Evolutionary conservation across 2,797 vertebrate species (phyloP).

Genomic region (Poecilia velifera): DNA sequence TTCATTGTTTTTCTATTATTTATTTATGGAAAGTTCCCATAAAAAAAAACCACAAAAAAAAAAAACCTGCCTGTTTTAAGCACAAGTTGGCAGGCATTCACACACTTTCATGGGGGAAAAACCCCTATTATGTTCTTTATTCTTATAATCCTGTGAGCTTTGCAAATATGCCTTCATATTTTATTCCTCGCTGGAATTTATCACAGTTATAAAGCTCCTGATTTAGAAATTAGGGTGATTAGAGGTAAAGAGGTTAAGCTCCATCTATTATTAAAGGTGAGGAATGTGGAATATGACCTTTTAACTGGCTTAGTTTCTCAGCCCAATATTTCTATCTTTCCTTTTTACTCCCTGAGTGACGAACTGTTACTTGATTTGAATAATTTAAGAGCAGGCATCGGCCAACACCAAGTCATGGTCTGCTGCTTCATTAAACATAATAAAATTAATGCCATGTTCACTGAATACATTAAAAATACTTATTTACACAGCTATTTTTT

Average conservation of each 20-base stretch:
- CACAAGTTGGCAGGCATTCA: not conserved
- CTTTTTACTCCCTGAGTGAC: not conserved
- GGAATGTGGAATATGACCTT: not conserved
- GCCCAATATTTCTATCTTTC: not conserved
- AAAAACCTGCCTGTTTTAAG: not conserved
- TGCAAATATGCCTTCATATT: slow-evolving; percentile 5
- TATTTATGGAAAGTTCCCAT: too few relatives aligned
- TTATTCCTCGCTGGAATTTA: not conserved
- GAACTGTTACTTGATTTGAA: not conserved
- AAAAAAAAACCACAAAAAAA: not conserved
- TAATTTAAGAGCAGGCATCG: not conserved
- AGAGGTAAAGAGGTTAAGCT: not conserved
- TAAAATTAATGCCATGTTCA: not conserved
- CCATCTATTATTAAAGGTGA: not conserved
- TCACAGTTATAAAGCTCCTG: slow-evolving; percentile 2
- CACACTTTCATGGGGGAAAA: not conserved
- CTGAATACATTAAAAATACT: not conserved
- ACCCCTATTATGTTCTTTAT: slow-evolving; percentile 3
- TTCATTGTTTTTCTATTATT: not conserved
- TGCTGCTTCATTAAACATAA: not conserved
- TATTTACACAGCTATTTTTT: not conserved
- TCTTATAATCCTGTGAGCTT: not conserved
- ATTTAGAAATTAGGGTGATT: slow-evolving; percentile 6
- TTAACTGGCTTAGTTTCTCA: not conserved
- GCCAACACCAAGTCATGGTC: not conserved